phyloP scores from a whole-genome alignment of 2,113 vertebrate genomes.

The Lanius ludovicianus region DNA sequence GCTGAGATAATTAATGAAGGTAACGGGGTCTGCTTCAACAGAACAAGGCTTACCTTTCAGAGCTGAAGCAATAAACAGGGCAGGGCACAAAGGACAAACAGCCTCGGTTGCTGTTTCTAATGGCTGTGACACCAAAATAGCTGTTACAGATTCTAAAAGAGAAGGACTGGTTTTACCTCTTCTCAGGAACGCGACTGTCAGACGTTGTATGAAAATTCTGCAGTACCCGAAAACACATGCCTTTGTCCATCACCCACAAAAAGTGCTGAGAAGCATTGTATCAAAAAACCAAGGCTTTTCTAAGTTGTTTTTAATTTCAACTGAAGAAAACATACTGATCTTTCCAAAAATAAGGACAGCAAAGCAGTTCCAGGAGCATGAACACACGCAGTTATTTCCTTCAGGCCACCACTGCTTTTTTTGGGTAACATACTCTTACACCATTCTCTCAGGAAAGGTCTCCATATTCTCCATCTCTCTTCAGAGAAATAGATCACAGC shows the following conservation, averaged over 20 bases:
- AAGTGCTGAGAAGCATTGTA: not conserved
- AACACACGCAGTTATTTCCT: not conserved
- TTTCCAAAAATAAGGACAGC: not conserved
- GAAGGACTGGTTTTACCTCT: not conserved
- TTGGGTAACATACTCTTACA: not conserved
- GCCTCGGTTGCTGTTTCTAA: not conserved
- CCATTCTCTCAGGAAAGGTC: not conserved
- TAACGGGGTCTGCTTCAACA: not conserved
- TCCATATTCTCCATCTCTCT: not conserved
- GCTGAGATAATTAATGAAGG: not conserved
- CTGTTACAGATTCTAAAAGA: not conserved
- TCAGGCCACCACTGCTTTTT: not conserved
- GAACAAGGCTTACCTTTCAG: not conserved
- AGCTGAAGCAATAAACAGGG: not conserved
- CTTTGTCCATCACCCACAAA: no score
- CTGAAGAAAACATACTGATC: not conserved
- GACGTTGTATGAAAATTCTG: not conserved
- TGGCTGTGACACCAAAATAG: not conserved
- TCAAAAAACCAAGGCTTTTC: not conserved
- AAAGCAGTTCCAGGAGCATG: not conserved
- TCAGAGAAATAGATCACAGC: not conserved
- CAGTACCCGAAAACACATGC: not conserved
- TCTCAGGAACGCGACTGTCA: rapidly evolving
- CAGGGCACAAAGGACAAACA: not conserved
- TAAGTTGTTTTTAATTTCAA: not conserved